Evolutionary conservation across 2,113 vertebrate genomes (phyloP).

Genomic region (Monopterus albus): DNA sequence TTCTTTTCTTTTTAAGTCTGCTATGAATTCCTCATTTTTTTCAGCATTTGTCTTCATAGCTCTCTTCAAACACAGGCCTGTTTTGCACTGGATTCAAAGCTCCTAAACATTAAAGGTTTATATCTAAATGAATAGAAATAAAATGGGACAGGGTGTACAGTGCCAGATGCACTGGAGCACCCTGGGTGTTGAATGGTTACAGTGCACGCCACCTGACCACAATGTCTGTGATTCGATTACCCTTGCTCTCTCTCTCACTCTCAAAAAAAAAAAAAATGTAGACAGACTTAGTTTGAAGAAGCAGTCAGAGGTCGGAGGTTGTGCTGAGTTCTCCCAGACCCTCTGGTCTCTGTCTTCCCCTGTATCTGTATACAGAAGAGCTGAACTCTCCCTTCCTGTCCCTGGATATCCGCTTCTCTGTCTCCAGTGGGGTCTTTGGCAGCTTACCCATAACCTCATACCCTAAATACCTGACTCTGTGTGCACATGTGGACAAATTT

Average conservation of each 20-base stretch:
- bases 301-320: constrained; percentile 38
- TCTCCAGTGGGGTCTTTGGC: constrained; percentile 32
- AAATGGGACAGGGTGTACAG: constrained; percentile 11
- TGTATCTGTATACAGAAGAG: background rate
- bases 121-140: constrained; percentile 42
- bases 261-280: too few species aligned
- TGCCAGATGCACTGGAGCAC: constrained; percentile 41
- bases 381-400: background rate
- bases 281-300: constrained; percentile 20
- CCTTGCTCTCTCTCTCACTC: too few species aligned
- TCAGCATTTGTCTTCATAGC: constrained; percentile 13
- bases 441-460: constrained; percentile 51
- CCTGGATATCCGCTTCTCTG: constrained; percentile 6
- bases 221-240: too few species aligned
- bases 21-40: constrained; percentile 15
- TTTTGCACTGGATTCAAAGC: constrained; percentile 28
- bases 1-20: background rate
- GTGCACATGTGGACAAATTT: too few species aligned
- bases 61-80: background rate
- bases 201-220: too few species aligned
- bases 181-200: too few species aligned
- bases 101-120: constrained; percentile 24
- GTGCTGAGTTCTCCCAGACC: constrained; percentile 20
- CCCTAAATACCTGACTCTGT: constrained; percentile 27
- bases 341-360: constrained; percentile 30